Base-by-base conservation (phyloP, 2,113 vertebrate species). In the Corydoras sp. region DNA sequence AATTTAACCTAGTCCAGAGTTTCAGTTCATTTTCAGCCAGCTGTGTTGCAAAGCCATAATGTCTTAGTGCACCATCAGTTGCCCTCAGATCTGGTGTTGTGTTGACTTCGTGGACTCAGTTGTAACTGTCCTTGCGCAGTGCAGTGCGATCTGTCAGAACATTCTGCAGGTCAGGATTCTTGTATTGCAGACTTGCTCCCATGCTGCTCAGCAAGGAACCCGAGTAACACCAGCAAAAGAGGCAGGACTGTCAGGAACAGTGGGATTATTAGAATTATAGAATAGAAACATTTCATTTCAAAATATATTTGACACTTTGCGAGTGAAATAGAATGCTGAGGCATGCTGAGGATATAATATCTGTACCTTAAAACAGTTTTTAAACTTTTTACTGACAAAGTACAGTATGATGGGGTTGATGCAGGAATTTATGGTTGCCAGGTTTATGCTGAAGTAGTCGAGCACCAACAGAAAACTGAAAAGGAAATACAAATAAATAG, bases 351-450 rank as follows among this genome's bases (percentile, higher is more conserved):
- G 15, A 18, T 31, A 69, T 62, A 71, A 10, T 15, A 13, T 65
- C 9, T 60, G 88, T 92, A 97, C 96, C 94, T 94, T 93, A 83
- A 98, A 97, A 79, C 95, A 98, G 81, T 92, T 96, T 86, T 97
- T 98, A 85, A 98, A 98, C 79, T 94, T 98, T 91, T 94, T 98
- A 91, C 95, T 97, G 81, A 98, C 95, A 60, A 95, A 93, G 86
- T 89, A 98, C 59, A 98, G 93, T 77, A 96, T 93, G 78, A 98
- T 98, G 76, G 96, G 96, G 58, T 98, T 98, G 91, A 98, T 98
- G 83, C 95, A 98, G 72, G 96, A 98, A 84, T 98, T 98, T 87
- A 97, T 89, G 58, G 95, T 96, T 10, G 96, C 95, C 85, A 98
- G 83, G 81, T 97, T 98, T 72, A 94, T 92, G 74, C 95, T 85